Evolutionary conservation across 2,888 invertebrate genomes (phyloP).

Genomic region (Protonemura montana): DNA sequence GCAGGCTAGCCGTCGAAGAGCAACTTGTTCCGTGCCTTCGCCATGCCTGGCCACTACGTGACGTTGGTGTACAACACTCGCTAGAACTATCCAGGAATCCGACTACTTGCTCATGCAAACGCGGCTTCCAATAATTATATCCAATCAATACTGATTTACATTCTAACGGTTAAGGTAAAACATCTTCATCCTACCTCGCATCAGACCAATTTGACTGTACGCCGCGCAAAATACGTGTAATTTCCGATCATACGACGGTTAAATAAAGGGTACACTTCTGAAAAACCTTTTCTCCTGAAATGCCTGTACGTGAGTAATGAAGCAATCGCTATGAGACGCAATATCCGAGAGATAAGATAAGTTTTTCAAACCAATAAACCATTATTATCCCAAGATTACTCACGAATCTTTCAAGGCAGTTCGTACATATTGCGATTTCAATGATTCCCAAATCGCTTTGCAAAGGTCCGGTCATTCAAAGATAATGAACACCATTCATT

Average conservation of each 20-base stretch:
- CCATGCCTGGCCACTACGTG: too few relatives aligned
- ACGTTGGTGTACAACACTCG: not conserved
- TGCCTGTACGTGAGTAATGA: not conserved
- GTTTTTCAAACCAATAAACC: not conserved
- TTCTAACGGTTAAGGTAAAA: conserved; percentile 29
- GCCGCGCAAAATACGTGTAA: not conserved
- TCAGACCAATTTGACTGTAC: not conserved
- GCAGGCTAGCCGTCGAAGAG: not conserved
- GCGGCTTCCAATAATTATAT: conserved; percentile 26
- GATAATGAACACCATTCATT: not conserved
- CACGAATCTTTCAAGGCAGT: not conserved
- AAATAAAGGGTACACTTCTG: not conserved
- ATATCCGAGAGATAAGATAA: not conserved
- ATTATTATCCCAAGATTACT: not conserved
- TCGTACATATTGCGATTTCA: not conserved
- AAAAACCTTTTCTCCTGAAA: not conserved
- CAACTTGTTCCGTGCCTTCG: not conserved
- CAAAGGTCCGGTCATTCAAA: not conserved
- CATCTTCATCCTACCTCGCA: conserved; percentile 20
- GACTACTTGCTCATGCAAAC: not conserved
- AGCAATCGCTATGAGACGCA: not conserved
- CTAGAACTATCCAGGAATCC: not conserved
- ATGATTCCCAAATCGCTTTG: not conserved
- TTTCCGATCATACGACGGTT: not conserved
- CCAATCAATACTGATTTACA: conserved; percentile 27